Evolutionary conservation across 2,888 invertebrate species (phyloP), one percentile per base, ranked within the genome.

Genomic region (Lasioglossum figueresi): DNA sequence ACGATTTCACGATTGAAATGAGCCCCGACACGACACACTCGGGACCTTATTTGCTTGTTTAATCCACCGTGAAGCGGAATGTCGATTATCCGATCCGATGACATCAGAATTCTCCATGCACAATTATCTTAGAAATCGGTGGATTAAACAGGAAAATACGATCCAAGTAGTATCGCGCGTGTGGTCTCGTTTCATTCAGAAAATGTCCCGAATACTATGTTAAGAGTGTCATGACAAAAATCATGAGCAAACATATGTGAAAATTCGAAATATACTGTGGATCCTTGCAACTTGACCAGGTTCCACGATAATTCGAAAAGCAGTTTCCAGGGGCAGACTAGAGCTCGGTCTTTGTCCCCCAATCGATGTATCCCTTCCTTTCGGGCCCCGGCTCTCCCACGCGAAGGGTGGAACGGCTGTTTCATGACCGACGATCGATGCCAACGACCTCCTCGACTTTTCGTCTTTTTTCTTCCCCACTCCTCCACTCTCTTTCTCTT

Each of bases 361-460:
- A 76, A 75, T 78, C 63, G 37, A 52, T 75, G 6, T 66, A 66
- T 66, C 77, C 68, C 45, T 27, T 43, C 73, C n/a, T 45, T n/a
- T 45, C 48, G 31, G 45, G 16, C 43, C 48, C 40, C 27, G 72
- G 56, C 72, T 45, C 70, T 31, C 52, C 72, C 73, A 16, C 71
- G 78, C 79, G 87, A 86, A 86, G 88, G 89, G 88, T 89, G 80
- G 82, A 88, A 86, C 83, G 89, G 79, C 83, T 84, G 75, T 80
- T 83, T 82, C 74, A 87, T 83, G 86, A 79, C 85, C 76, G 81
- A 76, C 88, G 80, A 81, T 83, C 82, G 84, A 83, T 87, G 89
- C 79, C 91, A 92, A 92, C 89, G 91, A 91, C 91, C 90, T 83
- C 72, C 89, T 88, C 89, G 91, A 88, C 89, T 89, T 90, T 91